Conservation (phyloP, 2,888 invertebrate genomes). For the Drosophila subsilvestris region DNA sequence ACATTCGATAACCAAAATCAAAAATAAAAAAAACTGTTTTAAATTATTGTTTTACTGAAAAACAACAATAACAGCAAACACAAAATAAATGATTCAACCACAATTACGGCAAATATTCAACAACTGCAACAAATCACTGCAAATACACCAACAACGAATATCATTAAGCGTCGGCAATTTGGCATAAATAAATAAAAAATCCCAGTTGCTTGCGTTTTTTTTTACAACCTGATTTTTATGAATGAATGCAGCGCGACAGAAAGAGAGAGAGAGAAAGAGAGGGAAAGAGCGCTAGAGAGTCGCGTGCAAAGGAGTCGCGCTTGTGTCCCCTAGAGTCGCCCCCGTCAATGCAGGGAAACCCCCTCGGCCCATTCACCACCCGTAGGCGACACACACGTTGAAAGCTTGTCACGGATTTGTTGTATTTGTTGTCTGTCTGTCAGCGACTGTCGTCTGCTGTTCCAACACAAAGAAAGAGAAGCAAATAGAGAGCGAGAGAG, state of each 20-base stretch:
- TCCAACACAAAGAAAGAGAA: neutral
- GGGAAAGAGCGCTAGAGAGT: conserved; percentile 30
- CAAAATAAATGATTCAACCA: conserved; percentile 24
- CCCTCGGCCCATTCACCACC: conserved; percentile 12
- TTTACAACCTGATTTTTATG: conserved; percentile 80
- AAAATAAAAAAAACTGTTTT: conserved; percentile 16
- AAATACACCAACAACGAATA: conserved; percentile 24
- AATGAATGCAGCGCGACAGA: conserved; percentile 69
- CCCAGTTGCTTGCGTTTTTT: conserved; percentile 51
- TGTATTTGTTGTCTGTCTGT: conserved; percentile 41
- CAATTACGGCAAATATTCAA: conserved; percentile 18
- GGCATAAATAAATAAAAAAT: conserved; percentile 76
- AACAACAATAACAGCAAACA: conserved; percentile 46
- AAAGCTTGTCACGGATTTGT: conserved; percentile 49
- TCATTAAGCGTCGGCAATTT: conserved; percentile 65
- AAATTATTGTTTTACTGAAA: conserved; percentile 42
- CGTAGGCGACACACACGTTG: conserved; percentile 64
- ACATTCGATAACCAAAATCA: conserved; percentile 37
- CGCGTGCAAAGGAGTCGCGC: conserved; percentile 68
- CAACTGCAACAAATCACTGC: conserved; percentile 29
- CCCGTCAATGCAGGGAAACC: neutral
- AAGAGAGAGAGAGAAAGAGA: conserved; percentile 28
- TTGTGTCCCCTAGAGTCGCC: neutral
- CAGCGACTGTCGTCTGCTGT: conserved; percentile 35
- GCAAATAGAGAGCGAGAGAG: conserved; percentile 11